A percentile compares a stretch with the other conserved stretches of the same genome.
Conservation (phyloP, 2,888 invertebrate genomes). For the Lasioglossum leucozonium region DNA sequence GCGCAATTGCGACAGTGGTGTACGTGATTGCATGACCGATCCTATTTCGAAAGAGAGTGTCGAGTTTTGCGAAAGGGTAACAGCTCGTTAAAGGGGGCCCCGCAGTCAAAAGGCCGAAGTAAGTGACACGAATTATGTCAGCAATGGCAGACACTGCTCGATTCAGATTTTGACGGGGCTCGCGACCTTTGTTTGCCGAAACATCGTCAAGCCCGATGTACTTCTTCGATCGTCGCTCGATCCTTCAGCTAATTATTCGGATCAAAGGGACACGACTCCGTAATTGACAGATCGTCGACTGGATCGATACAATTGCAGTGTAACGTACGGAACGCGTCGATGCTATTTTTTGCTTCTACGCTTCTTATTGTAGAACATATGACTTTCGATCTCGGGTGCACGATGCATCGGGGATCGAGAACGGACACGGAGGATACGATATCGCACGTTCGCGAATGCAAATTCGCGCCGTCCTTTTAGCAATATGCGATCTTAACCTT, state of each 20-base stretch:
- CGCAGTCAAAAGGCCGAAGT: slow-evolving; percentile 38
- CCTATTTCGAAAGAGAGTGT: slow-evolving; percentile 34
- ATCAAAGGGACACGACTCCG: not conserved
- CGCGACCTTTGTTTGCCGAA: slow-evolving; percentile 24
- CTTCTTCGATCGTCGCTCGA: slow-evolving; percentile 16
- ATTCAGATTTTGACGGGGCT: slow-evolving; percentile 37
- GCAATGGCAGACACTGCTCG: slow-evolving; percentile 51
- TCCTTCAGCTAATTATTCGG: slow-evolving; percentile 19
- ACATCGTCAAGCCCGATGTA: slow-evolving; percentile 29
- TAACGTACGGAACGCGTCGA: not conserved
- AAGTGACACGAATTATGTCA: slow-evolving; percentile 59
- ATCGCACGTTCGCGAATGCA: slow-evolving; percentile 17
- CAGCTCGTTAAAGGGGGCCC: slow-evolving; percentile 15
- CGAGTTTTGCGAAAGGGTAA: slow-evolving; percentile 27
- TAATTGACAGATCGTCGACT: slow-evolving; percentile 33
- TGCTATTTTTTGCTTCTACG: slow-evolving; percentile 17
- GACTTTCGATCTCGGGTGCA: slow-evolving; percentile 53
- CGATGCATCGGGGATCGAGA: slow-evolving; percentile 21
- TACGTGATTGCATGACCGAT: slow-evolving; percentile 46
- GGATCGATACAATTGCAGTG: not conserved
- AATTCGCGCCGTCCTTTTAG: slow-evolving; percentile 7
- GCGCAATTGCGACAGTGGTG: slow-evolving; percentile 55
- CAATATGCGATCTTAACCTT: slow-evolving; percentile 29
- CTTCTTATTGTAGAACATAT: slow-evolving; percentile 43
- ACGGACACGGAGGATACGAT: slow-evolving; percentile 9